Base-by-base conservation (phyloP, 2,888 invertebrate species). In the Pristionchus arcanus region DNA sequence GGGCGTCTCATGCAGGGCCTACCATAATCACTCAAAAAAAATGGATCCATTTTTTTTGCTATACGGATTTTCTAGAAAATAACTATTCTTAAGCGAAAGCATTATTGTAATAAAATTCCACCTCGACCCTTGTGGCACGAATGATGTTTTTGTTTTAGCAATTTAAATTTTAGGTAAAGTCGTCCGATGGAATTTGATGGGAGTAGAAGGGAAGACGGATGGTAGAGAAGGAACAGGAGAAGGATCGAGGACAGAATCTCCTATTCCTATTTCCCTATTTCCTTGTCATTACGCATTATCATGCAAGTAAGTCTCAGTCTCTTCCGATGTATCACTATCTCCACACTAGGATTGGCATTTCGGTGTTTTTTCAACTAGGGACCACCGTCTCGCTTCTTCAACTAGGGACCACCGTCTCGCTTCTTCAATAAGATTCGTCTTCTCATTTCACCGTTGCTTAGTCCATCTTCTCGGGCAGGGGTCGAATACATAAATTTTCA, bases 101-200 rank as follows among this genome's bases (percentile, higher is more conserved):
- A 49, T 49, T 49, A 49, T 49, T 49, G 13, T 49, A 49, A 49
- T 49, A 11, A 49, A 49, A 49, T 11, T 49, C 42, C 42, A 49
- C 42, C 42, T 49, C 42, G 5, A 49, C 13, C 9, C 42, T 49
- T 49, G 42, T 49, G 13, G 42, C 42, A 49, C 13, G 42, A 49
- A 13, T 49, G 42, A 9, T 49, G 13, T 49, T 3, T 49, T 49
- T 49, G 42, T 49, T 49, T 49, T 49, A 49, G 42, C 9, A 49
- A 49, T 49, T 49, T 49, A 49, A 49, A 49, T 49, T 49, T 15
- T 71, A 88, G 88, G 88, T 3, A 53, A 74, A 25, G 9, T 88
- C 11, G 16, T 77, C 2, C 53, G 88, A 55, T 88, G 88, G 88
- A 88, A 88, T 77, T 28, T 88, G 59, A 25, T 71, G 16, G 88